A percentile compares a stretch with the other conserved stretches of the same genome.
Conservation (phyloP, 2,113 vertebrate genomes). For the Pungitius pungitius region DNA sequence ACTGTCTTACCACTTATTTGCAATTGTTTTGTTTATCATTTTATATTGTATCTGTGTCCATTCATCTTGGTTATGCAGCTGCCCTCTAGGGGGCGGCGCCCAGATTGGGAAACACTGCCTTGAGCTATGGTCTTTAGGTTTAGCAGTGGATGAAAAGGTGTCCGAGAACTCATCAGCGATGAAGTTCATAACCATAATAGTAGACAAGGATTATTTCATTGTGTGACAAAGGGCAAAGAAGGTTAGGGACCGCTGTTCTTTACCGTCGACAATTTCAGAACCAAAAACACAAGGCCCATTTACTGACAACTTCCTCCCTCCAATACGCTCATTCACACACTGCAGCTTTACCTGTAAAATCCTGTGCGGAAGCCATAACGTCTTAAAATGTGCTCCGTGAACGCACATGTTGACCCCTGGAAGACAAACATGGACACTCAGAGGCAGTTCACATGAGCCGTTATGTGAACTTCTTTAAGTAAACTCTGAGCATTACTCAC, state of each 20-base stretch:
- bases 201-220: no score
- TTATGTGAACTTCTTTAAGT: neutral
- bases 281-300: neutral
- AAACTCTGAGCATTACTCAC: no score
- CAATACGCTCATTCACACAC: neutral
- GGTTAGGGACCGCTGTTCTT: neutral
- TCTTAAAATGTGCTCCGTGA: constrained; percentile 89
- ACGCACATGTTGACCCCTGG: constrained; percentile 93
- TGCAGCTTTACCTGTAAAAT: constrained; percentile 89
- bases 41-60: no score
- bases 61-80: no score
- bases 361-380: constrained; percentile 91
- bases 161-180: no score
- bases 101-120: neutral
- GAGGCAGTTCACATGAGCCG: neutral
- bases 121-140: no score
- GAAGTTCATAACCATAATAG: neutral
- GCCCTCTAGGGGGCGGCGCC: no score
- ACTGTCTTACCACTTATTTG: no score
- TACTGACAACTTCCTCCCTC: neutral
- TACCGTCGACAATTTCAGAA: neutral
- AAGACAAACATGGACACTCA: constrained; percentile 21
- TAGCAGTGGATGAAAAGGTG: no score
- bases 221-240: no score
- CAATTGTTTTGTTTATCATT: no score